phyloP scores from a whole-genome alignment of 2,113 vertebrate species.

The Menura novaehollandiae region DNA sequence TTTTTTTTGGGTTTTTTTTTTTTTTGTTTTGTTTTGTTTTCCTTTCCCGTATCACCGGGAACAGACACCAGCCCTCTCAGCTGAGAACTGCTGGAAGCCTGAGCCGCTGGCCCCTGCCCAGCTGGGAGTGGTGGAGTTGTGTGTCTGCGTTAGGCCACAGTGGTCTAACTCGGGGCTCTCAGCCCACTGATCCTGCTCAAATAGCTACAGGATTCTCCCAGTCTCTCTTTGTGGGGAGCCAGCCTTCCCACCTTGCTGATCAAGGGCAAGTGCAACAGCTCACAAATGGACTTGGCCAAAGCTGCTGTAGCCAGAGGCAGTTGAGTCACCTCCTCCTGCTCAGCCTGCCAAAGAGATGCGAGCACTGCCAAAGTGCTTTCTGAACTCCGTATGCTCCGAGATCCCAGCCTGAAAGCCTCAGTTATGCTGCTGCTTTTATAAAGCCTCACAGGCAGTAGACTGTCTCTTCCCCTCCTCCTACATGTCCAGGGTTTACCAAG shows the following conservation, averaged over 20 bases:
- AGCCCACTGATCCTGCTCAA: not conserved
- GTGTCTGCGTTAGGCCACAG: not conserved
- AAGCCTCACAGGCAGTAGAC: slow-evolving; percentile 25
- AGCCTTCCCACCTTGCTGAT: slow-evolving; percentile 29
- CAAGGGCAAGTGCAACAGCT: slow-evolving; percentile 20
- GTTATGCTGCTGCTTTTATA: slow-evolving; percentile 62
- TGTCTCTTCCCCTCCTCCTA: slow-evolving; percentile 10
- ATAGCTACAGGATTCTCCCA: not conserved
- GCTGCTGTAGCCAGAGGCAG: slow-evolving; percentile 71
- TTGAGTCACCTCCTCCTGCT: slow-evolving; percentile 54
- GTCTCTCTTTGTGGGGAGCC: slow-evolving; percentile 45
- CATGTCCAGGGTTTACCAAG: not conserved
- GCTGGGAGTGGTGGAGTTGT: not conserved
- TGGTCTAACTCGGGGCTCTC: not conserved
- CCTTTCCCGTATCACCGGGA: slow-evolving; percentile 59
- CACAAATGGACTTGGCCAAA: slow-evolving; percentile 68
- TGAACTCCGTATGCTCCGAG: not conserved
- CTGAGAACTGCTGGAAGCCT: not conserved
- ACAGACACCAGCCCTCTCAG: slow-evolving; percentile 16
- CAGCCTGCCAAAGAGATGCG: slow-evolving; percentile 60
- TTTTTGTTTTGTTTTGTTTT: not conserved
- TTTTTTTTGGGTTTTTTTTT: not conserved
- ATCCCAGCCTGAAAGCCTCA: slow-evolving; percentile 48
- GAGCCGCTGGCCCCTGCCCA: not conserved
- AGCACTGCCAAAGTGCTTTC: slow-evolving; percentile 51